These are phyloP conservation scores for Marmota flaviventris DNA, from an alignment of 2,113 vertebrate genomes.

Conservation along the genomic window DNA sequence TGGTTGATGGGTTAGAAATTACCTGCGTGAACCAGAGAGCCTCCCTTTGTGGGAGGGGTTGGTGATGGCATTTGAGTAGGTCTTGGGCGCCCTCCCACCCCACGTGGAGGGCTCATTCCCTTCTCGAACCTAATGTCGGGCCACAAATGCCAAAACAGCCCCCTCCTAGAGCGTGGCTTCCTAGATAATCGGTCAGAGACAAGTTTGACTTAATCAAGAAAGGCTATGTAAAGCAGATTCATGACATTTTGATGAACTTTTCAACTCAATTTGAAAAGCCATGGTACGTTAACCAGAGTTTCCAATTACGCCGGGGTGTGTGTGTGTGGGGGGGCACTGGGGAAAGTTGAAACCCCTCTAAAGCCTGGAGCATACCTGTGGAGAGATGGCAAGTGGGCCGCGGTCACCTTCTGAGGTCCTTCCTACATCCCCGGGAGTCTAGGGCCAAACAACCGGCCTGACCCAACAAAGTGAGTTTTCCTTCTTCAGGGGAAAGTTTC, in stretches of 20 bases:
- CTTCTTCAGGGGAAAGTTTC: not conserved
- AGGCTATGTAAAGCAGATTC: conserved; percentile 79
- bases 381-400: not conserved
- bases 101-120: not conserved
- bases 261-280: conserved; percentile 83
- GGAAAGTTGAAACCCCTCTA: conserved; percentile 30
- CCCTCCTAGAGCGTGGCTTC: conserved; percentile 34
- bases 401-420: not conserved
- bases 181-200: conserved; percentile 65
- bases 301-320: conserved; percentile 63
- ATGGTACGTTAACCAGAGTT: conserved; percentile 78
- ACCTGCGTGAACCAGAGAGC: not conserved
- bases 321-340: not conserved
- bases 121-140: not conserved
- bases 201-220: conserved; percentile 76
- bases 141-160: conserved; percentile 30
- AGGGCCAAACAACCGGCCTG: fast-evolving
- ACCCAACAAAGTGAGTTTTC: not conserved
- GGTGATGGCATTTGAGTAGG: not conserved
- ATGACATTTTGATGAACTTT: conserved; percentile 87
- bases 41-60: not conserved
- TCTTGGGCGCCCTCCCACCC: not conserved
- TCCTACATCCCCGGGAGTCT: not conserved
- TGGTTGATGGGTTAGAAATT: not conserved
- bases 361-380: not conserved